Base-by-base conservation (phyloP, 2,797 vertebrate genomes). In the Danio albolineatus region DNA sequence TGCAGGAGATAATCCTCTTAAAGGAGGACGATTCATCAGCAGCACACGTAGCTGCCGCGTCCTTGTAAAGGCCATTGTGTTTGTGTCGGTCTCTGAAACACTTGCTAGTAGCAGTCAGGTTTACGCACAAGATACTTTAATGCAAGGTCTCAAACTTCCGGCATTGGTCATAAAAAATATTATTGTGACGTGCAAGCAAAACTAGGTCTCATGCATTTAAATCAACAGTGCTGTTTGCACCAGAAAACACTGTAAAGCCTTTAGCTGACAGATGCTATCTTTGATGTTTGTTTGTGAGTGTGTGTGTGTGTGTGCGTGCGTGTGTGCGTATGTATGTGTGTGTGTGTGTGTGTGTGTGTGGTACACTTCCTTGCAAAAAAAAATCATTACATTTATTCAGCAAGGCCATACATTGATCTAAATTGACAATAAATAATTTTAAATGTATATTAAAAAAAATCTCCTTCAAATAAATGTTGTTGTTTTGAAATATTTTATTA, bases 1-100 rank as follows among this genome's bases (percentile, higher is more conserved):
- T 21, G 36, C 21, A 76, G 49, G 4, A 17, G 38, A 44, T 80
- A 80, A 84, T 82, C 74, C 77, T 78, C 73, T 82, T 82, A 78
- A 78, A 80, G 69, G 28, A 78, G 13, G 14, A 51, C 71, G 65
- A 59, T 76, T 81, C 61, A 73, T 57, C 56, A 10, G 28, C 41
- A 7, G 39, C 61, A 77, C 43, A 13, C 10, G 17, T 38, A 43
- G 49, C 59, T 38, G 41, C 10, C 0, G 16, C 14, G 72, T 81
- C 72, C 78, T 81, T 81, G 53, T 53, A 73, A 41, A 46, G 51
- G 53, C 19, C 51, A 66, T 69, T 79, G 66, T 65, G 36, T 43
- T 44, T 53, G 39, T 73, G 56, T 62, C 10, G 10, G 39, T 73
- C 41, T 79, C 71, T 66, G 59, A 69, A 69, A 53, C 38, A 54